Conservation (phyloP, 2,888 invertebrate species). For the Zygaena filipendulae region DNA sequence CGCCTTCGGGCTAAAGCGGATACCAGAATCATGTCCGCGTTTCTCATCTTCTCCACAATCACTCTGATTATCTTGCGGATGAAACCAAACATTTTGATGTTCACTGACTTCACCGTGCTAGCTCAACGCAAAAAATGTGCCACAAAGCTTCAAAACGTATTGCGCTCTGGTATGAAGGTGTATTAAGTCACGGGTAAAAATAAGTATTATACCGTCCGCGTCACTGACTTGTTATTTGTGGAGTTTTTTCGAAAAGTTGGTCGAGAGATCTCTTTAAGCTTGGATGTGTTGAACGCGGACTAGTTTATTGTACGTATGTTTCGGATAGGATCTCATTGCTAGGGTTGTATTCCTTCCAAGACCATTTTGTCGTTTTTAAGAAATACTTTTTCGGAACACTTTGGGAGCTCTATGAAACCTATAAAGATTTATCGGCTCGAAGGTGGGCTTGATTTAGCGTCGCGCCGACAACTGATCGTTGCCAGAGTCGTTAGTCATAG, state of each 20-base stretch:
- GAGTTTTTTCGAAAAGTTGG: too few species aligned
- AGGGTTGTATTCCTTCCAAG: constrained; percentile 33
- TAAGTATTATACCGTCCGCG: constrained; percentile 1
- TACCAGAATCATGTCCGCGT: constrained; percentile 35
- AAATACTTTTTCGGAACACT: too few species aligned
- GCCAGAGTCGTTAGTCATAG: constrained; percentile 9
- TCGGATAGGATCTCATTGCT: too few species aligned
- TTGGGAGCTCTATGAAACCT: too few species aligned
- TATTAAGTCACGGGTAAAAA: neutral
- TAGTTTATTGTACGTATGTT: too few species aligned
- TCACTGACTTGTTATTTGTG: constrained; percentile 3
- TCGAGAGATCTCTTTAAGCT: too few species aligned
- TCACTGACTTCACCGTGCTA: too few species aligned
- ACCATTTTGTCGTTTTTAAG: constrained; percentile 27
- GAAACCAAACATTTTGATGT: constrained; percentile 39
- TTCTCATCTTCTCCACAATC: constrained; percentile 36
- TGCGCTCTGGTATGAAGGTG: neutral
- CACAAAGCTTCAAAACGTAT: constrained; percentile 1
- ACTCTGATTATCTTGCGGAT: constrained; percentile 32
- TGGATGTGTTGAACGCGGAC: too few species aligned
- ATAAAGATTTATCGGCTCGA: too few species aligned
- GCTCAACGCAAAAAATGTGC: too few species aligned
- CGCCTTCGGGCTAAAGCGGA: constrained; percentile 35
- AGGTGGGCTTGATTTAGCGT: too few species aligned
- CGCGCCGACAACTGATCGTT: constrained; percentile 9